Base-by-base conservation (phyloP, 1,140 invertebrate species). In the Pseudomyrmex cubaensis region DNA sequence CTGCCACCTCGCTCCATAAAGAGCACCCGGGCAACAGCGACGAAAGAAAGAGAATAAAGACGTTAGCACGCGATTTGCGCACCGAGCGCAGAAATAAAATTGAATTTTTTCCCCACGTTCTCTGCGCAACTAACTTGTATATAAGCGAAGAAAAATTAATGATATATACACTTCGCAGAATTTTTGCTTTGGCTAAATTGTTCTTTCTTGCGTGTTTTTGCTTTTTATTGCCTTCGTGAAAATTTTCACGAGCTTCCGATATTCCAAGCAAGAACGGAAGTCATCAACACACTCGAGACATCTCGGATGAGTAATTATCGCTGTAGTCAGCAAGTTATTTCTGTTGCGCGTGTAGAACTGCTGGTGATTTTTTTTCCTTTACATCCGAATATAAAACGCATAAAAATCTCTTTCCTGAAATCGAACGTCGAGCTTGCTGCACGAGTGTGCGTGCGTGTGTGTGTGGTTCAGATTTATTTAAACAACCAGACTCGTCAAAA, bases 21-120 rank as follows among this genome's bases (percentile, higher is more conserved):
- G 35, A 66, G 74, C 62, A 78, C 69, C 80, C 84, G 87, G 57
- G 72, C 57, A 73, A 84, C 66, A 59, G 80, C 57, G 83, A 86
- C 82, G 66, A 82, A 83, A 88, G 84, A 86, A 88, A 80, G 80
- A 73, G 56, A 86, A 82, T 85, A 74, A 82, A 66, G 73, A 88
- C 52, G 25, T 56, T 83, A 74, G 74, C 59, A 73, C 80, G 62
- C 76, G 48, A 70, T 48, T 59, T 59, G 10, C 13, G 25, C 12
- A 70, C 20, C 54, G 25, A 70, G 54, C 22, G 35, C 54, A 59
- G 10, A 69, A 17, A 12, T 8, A 17, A 78, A 67, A 1, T 50
- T 3, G 15, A 13, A 25, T 59, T 57, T 78, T 59, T 57, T 78
- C 22, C 2, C 12, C 54, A 22, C 10, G 10, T 46, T 56, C 2